Evolutionary conservation across 2,888 invertebrate genomes (phyloP).

Genomic region (Pseudeuparius sepicola): DNA sequence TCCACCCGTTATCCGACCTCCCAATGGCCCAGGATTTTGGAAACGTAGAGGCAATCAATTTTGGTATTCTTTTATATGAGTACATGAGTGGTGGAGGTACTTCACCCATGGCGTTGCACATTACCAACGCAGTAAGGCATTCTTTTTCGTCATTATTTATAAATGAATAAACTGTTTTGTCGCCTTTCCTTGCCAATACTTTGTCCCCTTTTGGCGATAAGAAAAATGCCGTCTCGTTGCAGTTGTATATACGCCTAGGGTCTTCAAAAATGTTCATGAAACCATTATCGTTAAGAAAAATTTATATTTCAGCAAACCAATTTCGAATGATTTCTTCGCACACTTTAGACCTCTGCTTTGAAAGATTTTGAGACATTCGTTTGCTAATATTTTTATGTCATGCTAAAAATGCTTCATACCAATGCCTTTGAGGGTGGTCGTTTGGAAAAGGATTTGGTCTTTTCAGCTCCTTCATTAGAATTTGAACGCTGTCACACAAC

Average conservation of each 20-base stretch:
- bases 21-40: constrained; percentile 11
- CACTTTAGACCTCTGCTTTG: constrained; percentile 7
- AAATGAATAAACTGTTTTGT: constrained; percentile 11
- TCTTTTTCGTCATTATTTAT: constrained; percentile 16
- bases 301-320: constrained; percentile 12
- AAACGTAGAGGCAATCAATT: constrained; percentile 6
- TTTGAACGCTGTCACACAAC: constrained; percentile 15
- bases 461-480: constrained; percentile 15
- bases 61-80: constrained; percentile 11
- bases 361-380: constrained; percentile 9
- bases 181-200: constrained; percentile 10
- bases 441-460: constrained; percentile 16
- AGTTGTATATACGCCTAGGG: constrained; percentile 14
- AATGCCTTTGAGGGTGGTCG: constrained; percentile 14
- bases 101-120: constrained; percentile 14
- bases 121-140: constrained; percentile 16
- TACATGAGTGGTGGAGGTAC: constrained; percentile 8
- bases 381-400: too few relatives aligned
- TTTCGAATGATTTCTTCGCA: constrained; percentile 5
- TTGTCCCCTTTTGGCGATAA: constrained; percentile 13
- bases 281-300: neutral
- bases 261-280: constrained; percentile 8
- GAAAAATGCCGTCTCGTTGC: constrained; percentile 16
- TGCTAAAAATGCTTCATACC: constrained; percentile 12
- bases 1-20: constrained; percentile 12